A percentile compares a stretch with the other conserved stretches of the same genome.
These are phyloP conservation scores for Zhuqinia jingwanae DNA, from an alignment of 2,888 invertebrate species.

Conservation along the genomic window DNA sequence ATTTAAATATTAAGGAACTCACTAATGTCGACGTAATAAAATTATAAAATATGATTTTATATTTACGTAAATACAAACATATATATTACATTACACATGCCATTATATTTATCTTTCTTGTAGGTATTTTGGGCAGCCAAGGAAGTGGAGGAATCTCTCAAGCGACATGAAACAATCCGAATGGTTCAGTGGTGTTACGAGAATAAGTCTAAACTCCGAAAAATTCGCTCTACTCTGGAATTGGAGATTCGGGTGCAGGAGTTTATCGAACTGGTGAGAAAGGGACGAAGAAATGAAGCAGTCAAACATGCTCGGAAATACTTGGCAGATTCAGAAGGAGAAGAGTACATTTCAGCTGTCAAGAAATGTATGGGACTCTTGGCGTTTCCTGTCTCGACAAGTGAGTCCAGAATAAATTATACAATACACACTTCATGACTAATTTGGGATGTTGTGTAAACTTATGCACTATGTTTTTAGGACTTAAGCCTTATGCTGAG, in stretches of 20 bases:
- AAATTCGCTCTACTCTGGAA: constrained; percentile 97
- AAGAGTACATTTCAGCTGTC: constrained; percentile 84
- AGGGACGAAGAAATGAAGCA: constrained; percentile 93
- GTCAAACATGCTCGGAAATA: constrained; percentile 97
- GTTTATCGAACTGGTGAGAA: constrained; percentile 96
- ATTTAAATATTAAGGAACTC: constrained; percentile 90
- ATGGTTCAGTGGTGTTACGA: constrained; percentile 98
- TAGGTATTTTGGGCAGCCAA: constrained; percentile 82
- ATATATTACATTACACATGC: neutral
- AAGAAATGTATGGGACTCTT: constrained; percentile 97
- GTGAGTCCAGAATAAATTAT: constrained; percentile 80
- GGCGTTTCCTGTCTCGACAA: constrained; percentile 93
- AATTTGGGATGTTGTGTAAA: neutral
- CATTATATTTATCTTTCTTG: neutral
- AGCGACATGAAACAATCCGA: constrained; percentile 90
- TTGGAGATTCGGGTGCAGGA: constrained; percentile 94
- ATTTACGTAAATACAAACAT: neutral
- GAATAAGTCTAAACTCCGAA: constrained; percentile 84
- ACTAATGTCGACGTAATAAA: constrained; percentile 87
- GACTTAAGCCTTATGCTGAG: constrained; percentile 81
- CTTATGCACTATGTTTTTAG: constrained; percentile 64
- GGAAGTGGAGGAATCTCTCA: constrained; percentile 90
- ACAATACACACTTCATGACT: neutral
- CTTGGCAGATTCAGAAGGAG: constrained; percentile 92
- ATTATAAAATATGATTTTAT: neutral